Percentiles rank a stretch among this genome's conserved stretches.
phyloP scores from a whole-genome alignment of 2,113 vertebrate species.

The Lophochroa leadbeateri region DNA sequence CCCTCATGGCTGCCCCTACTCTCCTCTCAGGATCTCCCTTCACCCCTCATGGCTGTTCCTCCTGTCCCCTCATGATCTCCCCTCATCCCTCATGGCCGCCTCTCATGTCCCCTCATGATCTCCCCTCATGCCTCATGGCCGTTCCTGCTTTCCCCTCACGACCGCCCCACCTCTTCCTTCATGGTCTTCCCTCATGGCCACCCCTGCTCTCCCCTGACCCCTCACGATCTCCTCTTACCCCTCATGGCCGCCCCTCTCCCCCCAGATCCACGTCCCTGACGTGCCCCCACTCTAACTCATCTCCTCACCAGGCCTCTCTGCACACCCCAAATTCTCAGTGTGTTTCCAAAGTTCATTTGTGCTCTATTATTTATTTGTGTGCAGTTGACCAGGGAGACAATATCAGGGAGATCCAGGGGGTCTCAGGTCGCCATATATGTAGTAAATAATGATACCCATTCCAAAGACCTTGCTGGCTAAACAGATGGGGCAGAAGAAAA shows the following conservation, averaged over 20 bases:
- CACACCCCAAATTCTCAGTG: neutral
- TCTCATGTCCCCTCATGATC: neutral
- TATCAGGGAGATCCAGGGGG: neutral
- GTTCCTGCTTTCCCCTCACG: too few relatives aligned
- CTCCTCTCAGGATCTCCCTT: neutral
- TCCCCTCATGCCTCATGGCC: too few relatives aligned
- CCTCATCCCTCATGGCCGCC: neutral
- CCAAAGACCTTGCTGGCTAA: neutral
- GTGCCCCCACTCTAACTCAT: neutral
- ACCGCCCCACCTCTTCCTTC: neutral
- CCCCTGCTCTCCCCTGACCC: neutral
- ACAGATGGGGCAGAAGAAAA: neutral
- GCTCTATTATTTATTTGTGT: neutral
- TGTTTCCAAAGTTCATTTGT: neutral
- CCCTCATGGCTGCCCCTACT: too few relatives aligned
- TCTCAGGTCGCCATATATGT: neutral
- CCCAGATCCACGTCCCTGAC: neutral
- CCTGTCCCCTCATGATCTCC: neutral
- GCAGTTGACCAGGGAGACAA: neutral
- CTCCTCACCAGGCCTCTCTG: neutral
- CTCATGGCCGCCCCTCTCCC: neutral
- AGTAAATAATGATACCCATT: neutral
- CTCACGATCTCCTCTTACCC: neutral
- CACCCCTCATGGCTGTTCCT: neutral
- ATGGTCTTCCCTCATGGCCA: neutral